Percentiles rank a stretch among this genome's conserved stretches.
Evolutionary conservation across 1,140 invertebrate genomes (phyloP).

Genomic region (Dinothrombium tinctorium): DNA sequence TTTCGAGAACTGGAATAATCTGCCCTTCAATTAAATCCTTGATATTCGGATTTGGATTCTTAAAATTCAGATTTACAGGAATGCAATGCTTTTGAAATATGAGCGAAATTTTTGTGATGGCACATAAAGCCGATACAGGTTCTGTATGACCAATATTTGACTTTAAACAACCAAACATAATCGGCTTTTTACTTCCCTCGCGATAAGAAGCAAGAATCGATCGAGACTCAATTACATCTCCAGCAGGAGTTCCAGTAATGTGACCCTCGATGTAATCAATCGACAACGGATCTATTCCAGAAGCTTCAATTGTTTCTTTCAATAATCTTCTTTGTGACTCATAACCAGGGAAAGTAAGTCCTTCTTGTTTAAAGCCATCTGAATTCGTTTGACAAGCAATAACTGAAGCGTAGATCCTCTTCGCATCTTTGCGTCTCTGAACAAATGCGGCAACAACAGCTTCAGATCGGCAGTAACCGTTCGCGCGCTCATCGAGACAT

Average conservation of each 20-base stretch:
- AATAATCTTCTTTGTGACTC: slow-evolving; percentile 19
- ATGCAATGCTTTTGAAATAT: slow-evolving; percentile 67
- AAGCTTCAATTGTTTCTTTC: slow-evolving; percentile 19
- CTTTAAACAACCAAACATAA: slow-evolving; percentile 83
- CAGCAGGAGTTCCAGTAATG: slow-evolving; percentile 26
- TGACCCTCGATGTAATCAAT: slow-evolving; percentile 24
- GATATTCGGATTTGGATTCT: slow-evolving; percentile 62
- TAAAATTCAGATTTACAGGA: slow-evolving; percentile 70
- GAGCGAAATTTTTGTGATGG: slow-evolving; percentile 52
- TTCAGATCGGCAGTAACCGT: slow-evolving; percentile 1
- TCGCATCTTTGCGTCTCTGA: slow-evolving; percentile 9
- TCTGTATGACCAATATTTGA: slow-evolving; percentile 96
- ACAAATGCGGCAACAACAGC: background rate
- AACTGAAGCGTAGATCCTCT: slow-evolving; percentile 26
- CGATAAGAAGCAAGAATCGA: slow-evolving; percentile 63
- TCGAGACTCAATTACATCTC: slow-evolving; percentile 52
- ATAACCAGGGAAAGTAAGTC: slow-evolving; percentile 14
- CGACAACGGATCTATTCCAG: slow-evolving; percentile 20
- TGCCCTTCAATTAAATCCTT: slow-evolving; percentile 58
- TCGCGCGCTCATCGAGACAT: slow-evolving; percentile 10
- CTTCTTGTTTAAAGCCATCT: slow-evolving; percentile 48
- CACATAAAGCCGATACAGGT: slow-evolving; percentile 62
- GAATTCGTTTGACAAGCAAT: slow-evolving; percentile 63
- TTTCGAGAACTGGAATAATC: slow-evolving; percentile 33
- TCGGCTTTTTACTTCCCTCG: slow-evolving; percentile 32